Evolutionary conservation across 1,140 invertebrate genomes (phyloP).

Genomic region (Tetramorium parvispinum): DNA sequence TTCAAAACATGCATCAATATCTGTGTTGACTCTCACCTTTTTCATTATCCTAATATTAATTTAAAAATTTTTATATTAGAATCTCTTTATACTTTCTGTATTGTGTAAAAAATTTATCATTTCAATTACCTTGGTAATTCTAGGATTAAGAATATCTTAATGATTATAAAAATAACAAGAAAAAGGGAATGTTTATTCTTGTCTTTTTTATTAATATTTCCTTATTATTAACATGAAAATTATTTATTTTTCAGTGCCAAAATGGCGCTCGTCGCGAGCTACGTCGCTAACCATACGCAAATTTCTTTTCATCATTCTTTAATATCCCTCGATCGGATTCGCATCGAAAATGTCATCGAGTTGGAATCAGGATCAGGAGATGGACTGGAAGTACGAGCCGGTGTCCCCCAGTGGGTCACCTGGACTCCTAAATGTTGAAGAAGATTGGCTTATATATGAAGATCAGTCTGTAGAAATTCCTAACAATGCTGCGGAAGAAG

Average conservation of each 20-base stretch:
- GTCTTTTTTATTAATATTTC: slow-evolving; percentile 33
- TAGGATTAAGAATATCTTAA: neutral
- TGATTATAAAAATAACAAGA: neutral
- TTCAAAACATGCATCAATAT: too few species aligned
- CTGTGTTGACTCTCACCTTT: too few species aligned
- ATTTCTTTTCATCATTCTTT: slow-evolving; percentile 78
- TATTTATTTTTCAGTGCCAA: slow-evolving; percentile 78
- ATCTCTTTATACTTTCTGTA: too few species aligned
- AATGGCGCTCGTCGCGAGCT: slow-evolving; percentile 79
- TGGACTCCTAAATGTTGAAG: slow-evolving; percentile 69
- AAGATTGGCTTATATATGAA: slow-evolving; percentile 78
- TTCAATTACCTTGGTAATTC: too few species aligned
- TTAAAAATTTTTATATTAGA: too few species aligned
- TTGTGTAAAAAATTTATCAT: neutral
- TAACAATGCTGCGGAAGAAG: slow-evolving; percentile 70
- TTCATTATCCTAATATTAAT: too few species aligned
- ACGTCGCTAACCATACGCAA: slow-evolving; percentile 80
- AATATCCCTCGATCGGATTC: slow-evolving; percentile 72
- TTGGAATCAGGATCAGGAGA: slow-evolving; percentile 79
- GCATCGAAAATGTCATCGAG: slow-evolving; percentile 75
- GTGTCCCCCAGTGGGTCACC: slow-evolving; percentile 82
- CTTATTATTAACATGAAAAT: slow-evolving; percentile 16
- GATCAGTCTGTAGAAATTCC: slow-evolving; percentile 73
- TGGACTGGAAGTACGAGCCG: slow-evolving; percentile 85
- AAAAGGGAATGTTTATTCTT: slow-evolving; percentile 2